Evolutionary conservation across 2,888 invertebrate genomes (phyloP), one percentile per base, ranked within the genome.

Genomic region (Scaptomyza cyrtandrae): DNA sequence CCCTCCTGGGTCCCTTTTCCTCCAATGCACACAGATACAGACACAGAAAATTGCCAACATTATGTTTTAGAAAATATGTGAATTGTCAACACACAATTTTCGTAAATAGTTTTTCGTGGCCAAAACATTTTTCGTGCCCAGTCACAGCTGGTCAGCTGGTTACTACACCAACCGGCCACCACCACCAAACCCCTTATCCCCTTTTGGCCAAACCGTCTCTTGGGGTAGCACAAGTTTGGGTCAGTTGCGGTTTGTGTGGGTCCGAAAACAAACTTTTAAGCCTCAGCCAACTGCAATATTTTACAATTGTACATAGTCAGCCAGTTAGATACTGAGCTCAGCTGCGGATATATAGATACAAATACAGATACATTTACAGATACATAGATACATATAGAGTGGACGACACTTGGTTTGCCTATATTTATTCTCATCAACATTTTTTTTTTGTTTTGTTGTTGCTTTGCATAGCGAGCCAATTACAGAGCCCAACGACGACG

Each of bases 21-120:
- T 41, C 41, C 4, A 16, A 24, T 52, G 19, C 35, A 24, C 46
- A 10, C 50, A 39, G 57, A 71, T 27, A 57, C 39, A 57, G 57
- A 71, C 31, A 57, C 39, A 57, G 60, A 71, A 78, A 78, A 79
- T 85, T 79, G 83, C 76, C 75, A 86, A 85, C 90, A 89, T 81
- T 79, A 89, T 89, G 88, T 89, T 90, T 89, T 86, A 73, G 80
- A 82, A 90, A 89, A 89, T 89, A 85, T 88, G 79, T 79, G 86
- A 89, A 90, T 90, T 89, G 90, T 88, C 89, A 89, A 90, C 89
- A 81, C 80, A 82, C 81, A 89, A 86, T 87, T 86, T 80, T 86
- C 73, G 86, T 80, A 86, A 87, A 86, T 86, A 88, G 87, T 86
- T 88, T 86, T 88, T 80, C 71, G 79, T 79, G 56, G 62, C 59